Evolutionary conservation across 2,888 invertebrate species (phyloP).

Genomic region (Gnatocerus cornutus): DNA sequence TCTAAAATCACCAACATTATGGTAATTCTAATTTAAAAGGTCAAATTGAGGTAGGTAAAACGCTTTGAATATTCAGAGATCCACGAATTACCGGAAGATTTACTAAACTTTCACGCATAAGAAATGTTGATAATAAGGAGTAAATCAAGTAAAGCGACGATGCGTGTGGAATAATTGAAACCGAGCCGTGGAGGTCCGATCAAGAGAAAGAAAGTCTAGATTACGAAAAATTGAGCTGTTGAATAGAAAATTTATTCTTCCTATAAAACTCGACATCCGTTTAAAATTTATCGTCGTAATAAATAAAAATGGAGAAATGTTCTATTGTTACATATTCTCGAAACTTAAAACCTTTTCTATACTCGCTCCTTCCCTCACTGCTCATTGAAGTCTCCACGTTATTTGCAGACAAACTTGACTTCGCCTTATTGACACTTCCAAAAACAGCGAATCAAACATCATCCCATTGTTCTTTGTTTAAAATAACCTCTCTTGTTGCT

Average conservation of each 20-base stretch:
- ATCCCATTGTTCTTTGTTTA: no score
- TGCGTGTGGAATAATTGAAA: slow-evolving; percentile 30
- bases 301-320: no score
- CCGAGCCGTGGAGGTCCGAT: neutral
- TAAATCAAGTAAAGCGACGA: slow-evolving; percentile 7
- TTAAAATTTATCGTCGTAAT: no score
- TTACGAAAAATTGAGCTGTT: slow-evolving; percentile 2
- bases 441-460: no score
- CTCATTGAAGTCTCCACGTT: no score
- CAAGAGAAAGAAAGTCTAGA: neutral
- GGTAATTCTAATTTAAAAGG: slow-evolving; percentile 28
- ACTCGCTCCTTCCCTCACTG: no score
- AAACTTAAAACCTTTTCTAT: no score
- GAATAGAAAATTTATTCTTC: neutral
- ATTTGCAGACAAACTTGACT: no score
- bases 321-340: no score
- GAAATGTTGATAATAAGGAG: slow-evolving; percentile 25
- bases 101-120: slow-evolving; percentile 34
- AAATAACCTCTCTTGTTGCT: neutral
- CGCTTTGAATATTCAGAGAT: slow-evolving; percentile 32
- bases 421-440: no score
- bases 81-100: slow-evolving; percentile 22
- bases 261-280: no score
- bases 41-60: slow-evolving; percentile 34
- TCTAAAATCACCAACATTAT: slow-evolving; percentile 33